Evolutionary conservation across 2,113 vertebrate species (phyloP), one percentile per base, ranked within the genome.

Genomic region (Paratilapia polleni): DNA sequence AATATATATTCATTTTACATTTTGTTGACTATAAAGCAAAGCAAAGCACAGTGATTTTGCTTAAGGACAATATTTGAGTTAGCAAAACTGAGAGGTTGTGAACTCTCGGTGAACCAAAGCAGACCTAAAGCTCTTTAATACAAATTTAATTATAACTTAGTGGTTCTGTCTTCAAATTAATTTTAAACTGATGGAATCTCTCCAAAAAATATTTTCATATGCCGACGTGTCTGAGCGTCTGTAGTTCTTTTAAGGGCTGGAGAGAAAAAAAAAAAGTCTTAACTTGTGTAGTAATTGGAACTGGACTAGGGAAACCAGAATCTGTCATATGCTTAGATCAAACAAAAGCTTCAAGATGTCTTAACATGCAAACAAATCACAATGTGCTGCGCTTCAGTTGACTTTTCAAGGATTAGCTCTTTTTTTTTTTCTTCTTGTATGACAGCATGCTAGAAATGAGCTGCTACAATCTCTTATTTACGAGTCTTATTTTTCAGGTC

Each of bases 351-450:
- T 34, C 24, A 22, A 47, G 68, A 80, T 52, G 17, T 62, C 77
- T 80, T 78, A 26, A 75, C 78, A 79, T 62, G 76, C 73, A 57
- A 83, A 62, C 81, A 79, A 63, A 83, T 78, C 70, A 49, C 38
- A 80, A 80, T 49, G 57, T 31, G 24, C 43, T 52, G 66, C 2
- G 66, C 43, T 52, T 17, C 26, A n/a, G 58, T 52, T 73, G 77
- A 78, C 59, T 86, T 58, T 68, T 66, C 52, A 66, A 66, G 63
- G 82, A 87, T 81, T 77, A 79, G 54, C 49, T 66, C 1, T 2
- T 77, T 76, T 79, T 52, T 2, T 0, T 8, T 4, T 34, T 17
- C 24, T 38, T 47, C 43, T 24, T 31, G 26, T 54, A 54, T 73
- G 47, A 73, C 47, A 54, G 68, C 11, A 1, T 12, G 17, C 43